phyloP scores from a whole-genome alignment of 1,140 invertebrate species.

The Drosophila sulfurigaster region DNA sequence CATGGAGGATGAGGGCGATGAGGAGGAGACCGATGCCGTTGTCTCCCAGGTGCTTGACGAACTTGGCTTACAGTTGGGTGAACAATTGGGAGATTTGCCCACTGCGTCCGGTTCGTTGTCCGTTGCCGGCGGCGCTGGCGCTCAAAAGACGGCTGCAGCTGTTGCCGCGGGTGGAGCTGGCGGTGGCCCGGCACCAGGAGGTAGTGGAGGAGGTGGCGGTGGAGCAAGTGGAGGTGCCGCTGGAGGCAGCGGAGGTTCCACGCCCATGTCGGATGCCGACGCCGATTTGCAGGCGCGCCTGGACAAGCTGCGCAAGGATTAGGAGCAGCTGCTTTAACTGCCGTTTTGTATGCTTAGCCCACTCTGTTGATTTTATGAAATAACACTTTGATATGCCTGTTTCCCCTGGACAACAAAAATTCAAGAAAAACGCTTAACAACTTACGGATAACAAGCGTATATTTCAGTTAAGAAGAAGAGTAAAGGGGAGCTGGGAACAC shows the following conservation, averaged over 20 bases:
- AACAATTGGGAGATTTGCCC: conserved; percentile 95
- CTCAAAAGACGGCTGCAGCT: conserved; percentile 85
- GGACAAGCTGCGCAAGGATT: conserved; percentile 96
- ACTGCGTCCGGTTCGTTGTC: conserved; percentile 83
- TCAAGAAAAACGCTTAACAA: neutral
- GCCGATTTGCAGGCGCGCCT: conserved; percentile 97
- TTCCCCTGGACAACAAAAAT: neutral
- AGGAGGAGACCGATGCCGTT: conserved; percentile 98
- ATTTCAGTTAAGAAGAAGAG: conserved; percentile 38
- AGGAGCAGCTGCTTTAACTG: conserved; percentile 60
- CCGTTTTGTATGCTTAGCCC: conserved; percentile 35
- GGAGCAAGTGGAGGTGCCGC: conserved; percentile 85
- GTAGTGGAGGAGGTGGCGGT: conserved; percentile 85
- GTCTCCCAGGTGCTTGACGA: conserved; percentile 98
- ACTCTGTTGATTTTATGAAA: conserved; percentile 37
- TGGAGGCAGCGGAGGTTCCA: conserved; percentile 86
- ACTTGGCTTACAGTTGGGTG: conserved; percentile 96
- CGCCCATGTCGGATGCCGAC: conserved; percentile 93
- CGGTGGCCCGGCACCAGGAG: conserved; percentile 85
- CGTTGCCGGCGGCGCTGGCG: conserved; percentile 76
- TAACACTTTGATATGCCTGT: conserved; percentile 51
- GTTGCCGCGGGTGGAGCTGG: conserved; percentile 86
- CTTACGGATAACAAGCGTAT: conserved; percentile 30
- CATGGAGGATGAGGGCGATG: conserved; percentile 99
- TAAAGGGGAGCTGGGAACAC: conserved; percentile 5